Evolutionary conservation across 1,140 invertebrate species (phyloP), one percentile per base, ranked within the genome.

Genomic region (Drosophila oshimai): DNA sequence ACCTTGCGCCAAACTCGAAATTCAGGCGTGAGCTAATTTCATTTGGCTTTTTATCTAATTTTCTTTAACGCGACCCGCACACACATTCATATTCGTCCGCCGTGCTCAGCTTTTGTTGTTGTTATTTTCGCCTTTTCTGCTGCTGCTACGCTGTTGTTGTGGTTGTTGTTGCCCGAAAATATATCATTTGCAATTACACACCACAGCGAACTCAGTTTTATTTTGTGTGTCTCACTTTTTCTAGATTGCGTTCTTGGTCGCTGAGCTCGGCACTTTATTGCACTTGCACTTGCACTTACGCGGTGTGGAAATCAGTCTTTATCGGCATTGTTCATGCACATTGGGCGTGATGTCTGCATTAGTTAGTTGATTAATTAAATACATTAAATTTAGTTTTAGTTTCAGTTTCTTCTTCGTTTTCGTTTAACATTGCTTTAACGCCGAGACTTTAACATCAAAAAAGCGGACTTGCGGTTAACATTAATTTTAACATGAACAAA

Each of bases 1-100:
- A 72, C 80, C 80, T 84, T 84, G 80, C 80, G 54, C 50, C 67
- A 86, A 87, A 86, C 81, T 86, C 67, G 81, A 86, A 87, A 76
- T 76, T 87, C 80, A 86, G 81, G 81, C 80, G 81, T 86, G 80
- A 64, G 81, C 79, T 84, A 86, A 84, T 86, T 84, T 84, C 64
- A 74, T 79, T 79, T 78, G 61, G 73, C 68, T 67, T 68, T 80
- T 86, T 84, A 86, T 86, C 76, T 86, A 80, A 80, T 87, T 86
- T 86, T 64, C 74, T 73, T 86, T 62, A 79, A 42, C 60, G 44
- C 44, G 67, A 51, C 42, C 67, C 68, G 61, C 75, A 53, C 79
- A 87, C 81, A 84, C 80, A 80, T 51, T 75, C 80, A 86, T 80
- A 74, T 77, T 84, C 62, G 46, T 55, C 62, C 70, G 67, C 58